A percentile compares a stretch with the other conserved stretches of the same genome.
Evolutionary conservation across 2,888 invertebrate genomes (phyloP).

Genomic region (Thysanoteuthis rhombus): DNA sequence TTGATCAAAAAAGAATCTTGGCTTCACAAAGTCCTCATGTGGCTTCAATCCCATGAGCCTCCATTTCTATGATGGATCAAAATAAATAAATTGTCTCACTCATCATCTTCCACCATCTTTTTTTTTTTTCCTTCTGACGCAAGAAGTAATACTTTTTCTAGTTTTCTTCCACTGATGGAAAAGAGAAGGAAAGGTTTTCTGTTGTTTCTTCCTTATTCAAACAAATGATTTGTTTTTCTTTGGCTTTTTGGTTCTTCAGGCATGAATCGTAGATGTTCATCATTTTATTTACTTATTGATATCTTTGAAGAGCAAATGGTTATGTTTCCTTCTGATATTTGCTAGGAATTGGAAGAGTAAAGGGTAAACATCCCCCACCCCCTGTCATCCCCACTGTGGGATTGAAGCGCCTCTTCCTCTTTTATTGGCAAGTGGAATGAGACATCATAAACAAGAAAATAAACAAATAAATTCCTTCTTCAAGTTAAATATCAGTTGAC

Average conservation of each 20-base stretch:
- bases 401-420: background rate
- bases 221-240: background rate
- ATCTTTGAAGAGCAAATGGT: background rate
- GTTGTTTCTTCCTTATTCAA: background rate
- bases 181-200: background rate
- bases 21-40: background rate
- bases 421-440: background rate
- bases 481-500: background rate
- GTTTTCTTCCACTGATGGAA: background rate
- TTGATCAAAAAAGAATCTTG: background rate
- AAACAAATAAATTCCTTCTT: background rate
- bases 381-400: background rate
- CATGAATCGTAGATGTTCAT: background rate
- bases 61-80: background rate
- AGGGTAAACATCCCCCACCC: background rate
- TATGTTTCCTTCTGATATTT: background rate
- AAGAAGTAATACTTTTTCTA: background rate
- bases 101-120: background rate
- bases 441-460: background rate
- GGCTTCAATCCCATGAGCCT: background rate
- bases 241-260: background rate
- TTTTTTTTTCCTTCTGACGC: background rate
- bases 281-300: background rate
- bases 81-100: background rate
- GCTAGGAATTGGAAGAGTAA: background rate